Evolutionary conservation across 2,888 invertebrate genomes (phyloP).

Genomic region (Hyles lineata): DNA sequence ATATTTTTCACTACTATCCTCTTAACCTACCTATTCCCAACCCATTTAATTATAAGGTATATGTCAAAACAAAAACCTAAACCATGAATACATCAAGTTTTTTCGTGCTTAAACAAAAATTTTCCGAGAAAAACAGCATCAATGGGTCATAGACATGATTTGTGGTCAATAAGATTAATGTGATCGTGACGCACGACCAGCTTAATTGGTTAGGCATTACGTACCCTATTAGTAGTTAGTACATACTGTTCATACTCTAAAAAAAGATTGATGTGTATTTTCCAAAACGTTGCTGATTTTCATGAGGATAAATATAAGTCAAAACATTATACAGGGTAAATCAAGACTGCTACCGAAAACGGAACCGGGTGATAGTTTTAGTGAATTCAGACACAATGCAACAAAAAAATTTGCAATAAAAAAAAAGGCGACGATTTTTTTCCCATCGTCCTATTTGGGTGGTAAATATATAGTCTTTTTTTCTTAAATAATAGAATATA

Average conservation of each 20-base stretch:
- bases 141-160: conserved; percentile 30
- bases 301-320: background rate
- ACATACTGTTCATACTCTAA: conserved; percentile 8
- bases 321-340: too few relatives aligned
- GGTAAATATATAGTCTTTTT: too few relatives aligned
- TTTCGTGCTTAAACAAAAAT: conserved; percentile 9
- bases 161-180: conserved; percentile 29
- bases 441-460: too few relatives aligned
- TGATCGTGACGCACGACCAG: conserved; percentile 39
- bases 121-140: conserved; percentile 22
- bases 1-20: too few relatives aligned
- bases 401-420: too few relatives aligned
- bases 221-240: conserved; percentile 12
- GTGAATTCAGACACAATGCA: too few relatives aligned
- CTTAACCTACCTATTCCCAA: too few relatives aligned
- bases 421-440: too few relatives aligned
- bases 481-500: too few relatives aligned
- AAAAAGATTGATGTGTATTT: background rate
- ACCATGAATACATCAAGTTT: background rate
- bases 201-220: conserved; percentile 31
- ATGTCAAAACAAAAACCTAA: conserved; percentile 1
- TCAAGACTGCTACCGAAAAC: too few relatives aligned
- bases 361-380: too few relatives aligned
- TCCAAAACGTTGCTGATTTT: background rate
- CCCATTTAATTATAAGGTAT: too few relatives aligned